Conservation (phyloP, 2,113 vertebrate genomes). For the zebrafish (Danio rerio) region DNA sequence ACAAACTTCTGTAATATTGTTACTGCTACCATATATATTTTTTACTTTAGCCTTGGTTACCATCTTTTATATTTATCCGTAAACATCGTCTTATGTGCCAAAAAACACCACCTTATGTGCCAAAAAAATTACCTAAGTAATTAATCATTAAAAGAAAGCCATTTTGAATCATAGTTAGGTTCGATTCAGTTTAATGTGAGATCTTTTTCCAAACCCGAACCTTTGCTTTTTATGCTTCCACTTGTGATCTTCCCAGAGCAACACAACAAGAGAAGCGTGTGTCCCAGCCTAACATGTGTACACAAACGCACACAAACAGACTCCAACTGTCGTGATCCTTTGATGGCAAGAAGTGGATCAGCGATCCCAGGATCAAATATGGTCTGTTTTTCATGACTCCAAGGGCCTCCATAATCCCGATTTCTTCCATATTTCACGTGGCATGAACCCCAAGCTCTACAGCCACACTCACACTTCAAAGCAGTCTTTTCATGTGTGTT, state of each 20-base stretch:
- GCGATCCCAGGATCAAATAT: conserved; percentile 58
- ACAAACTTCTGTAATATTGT: no score
- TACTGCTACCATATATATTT: no score
- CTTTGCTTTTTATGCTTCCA: conserved; percentile 2
- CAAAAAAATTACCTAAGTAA: neutral
- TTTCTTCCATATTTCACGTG: conserved; percentile 64
- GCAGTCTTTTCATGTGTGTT: conserved; percentile 31
- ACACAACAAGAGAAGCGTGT: neutral
- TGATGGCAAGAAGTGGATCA: conserved; percentile 68
- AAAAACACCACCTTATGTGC: neutral
- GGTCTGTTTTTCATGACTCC: conserved; percentile 59
- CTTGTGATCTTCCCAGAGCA: conserved; percentile 2
- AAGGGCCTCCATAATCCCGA: conserved; percentile 65
- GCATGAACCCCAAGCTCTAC: conserved; percentile 50
- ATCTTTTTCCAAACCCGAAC: neutral
- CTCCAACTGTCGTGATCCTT: conserved; percentile 49
- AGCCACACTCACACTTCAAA: conserved; percentile 65
- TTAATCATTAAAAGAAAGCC: neutral
- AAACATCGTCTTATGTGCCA: neutral
- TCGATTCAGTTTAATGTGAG: neutral
- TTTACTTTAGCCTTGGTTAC: no score
- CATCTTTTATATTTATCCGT: neutral
- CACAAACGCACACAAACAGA: conserved; percentile 39
- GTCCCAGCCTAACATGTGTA: conserved; percentile 9
- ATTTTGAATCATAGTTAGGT: neutral